Base-by-base conservation (phyloP, 2,113 vertebrate species). In the Lethenteron reissneri region DNA sequence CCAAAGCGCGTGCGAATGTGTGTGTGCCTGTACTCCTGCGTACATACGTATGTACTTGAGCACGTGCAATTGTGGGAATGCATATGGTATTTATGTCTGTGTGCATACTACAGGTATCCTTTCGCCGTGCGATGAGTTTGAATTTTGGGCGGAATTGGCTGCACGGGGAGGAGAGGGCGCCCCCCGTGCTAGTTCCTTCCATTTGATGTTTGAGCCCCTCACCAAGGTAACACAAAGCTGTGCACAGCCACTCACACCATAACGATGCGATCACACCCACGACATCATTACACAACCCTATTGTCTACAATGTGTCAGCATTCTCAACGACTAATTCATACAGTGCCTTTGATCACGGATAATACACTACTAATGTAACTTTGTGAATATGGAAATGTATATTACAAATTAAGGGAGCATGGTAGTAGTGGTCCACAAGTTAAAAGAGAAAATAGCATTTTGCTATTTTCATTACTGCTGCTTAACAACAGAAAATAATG, bases 51-150 rank as follows among this genome's bases (percentile, higher is more conserved):
- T 41, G 14, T 41, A 15, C 11, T 41, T 12, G 19, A 56, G 8
- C 69, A 12, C 15, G 19, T 58, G 13, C 9, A 56, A 72, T 11
- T 68, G 15, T 13, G 25, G 11, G 74, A 4, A 58, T 56, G 6
- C 57, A 69, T 11, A 7, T 73, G 9, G 12, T 21, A 56, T 57
- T 7, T 58, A 58, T 64, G 70, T 56, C 19, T 1, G 75, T 75
- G 57, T 71, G n/a, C 73, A 15, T 75, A 79, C 74, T 82, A 57
- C 74, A 97, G 94, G 87, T 76, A 88, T 96, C 77, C 79, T 95
- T 74, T 86, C 84, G 70, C 90, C 90, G 58, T 80, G 58, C 78
- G 94, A 97, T 85, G 92, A 97, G 76, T 92, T 97, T 80, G 84
- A 88, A 77, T 95, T 88, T 79, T 99, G 94, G 92, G 76, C 72